A percentile compares a stretch with the other conserved stretches of the same genome.
Conservation (phyloP, 2,113 vertebrate genomes). For the Balaeniceps rex region DNA sequence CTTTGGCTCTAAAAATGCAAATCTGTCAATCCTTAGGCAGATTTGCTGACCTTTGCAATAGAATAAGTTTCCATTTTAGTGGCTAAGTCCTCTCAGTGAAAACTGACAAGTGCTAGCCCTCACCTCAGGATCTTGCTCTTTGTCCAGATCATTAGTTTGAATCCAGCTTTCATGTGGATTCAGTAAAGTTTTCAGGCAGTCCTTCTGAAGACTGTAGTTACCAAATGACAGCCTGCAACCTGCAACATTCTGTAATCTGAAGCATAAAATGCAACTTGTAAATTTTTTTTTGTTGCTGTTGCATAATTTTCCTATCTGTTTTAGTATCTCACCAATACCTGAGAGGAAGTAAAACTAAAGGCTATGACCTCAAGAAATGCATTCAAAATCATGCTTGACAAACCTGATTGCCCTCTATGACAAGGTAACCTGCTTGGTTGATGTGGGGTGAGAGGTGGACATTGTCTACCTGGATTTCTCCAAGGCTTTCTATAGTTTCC, state of each 20-base stretch:
- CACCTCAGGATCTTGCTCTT: background rate
- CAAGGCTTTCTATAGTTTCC: background rate
- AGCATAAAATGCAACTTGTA: background rate
- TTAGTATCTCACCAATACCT: background rate
- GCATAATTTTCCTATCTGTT: background rate
- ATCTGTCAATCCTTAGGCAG: background rate
- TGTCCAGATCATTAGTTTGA: background rate
- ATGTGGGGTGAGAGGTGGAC: background rate
- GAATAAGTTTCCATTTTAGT: background rate
- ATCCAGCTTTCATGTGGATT: background rate
- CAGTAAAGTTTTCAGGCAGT: background rate
- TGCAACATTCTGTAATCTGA: background rate
- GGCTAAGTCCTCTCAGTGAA: background rate
- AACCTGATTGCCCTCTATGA: background rate
- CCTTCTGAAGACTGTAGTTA: background rate
- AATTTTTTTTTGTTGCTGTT: background rate
- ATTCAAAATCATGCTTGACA: background rate
- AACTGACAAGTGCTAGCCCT: background rate
- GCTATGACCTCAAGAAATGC: background rate
- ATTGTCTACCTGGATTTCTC: background rate
- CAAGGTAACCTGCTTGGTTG: background rate
- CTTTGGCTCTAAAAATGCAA: background rate
- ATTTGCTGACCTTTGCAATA: background rate
- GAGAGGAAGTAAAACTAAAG: background rate
- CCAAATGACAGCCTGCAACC: background rate